Evolutionary conservation across 2,113 vertebrate species (phyloP), one percentile per base, ranked within the genome.

Genomic region (Sarotherodon lohbergeri): DNA sequence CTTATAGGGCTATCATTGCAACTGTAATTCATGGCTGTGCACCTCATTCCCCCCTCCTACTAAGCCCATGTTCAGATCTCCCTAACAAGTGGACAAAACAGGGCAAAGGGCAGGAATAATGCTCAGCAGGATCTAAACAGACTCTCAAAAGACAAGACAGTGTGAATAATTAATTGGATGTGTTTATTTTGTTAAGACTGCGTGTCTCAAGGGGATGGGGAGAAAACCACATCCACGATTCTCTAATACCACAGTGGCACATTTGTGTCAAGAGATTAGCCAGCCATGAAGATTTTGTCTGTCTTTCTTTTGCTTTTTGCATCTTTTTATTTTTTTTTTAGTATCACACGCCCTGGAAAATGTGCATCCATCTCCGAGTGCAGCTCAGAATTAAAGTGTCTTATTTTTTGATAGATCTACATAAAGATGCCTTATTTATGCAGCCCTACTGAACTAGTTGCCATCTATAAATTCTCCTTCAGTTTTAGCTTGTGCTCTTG

Each of bases 231-330:
- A 89, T 89, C 82, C 56, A 24, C 81, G 19, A 55, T 88, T 90
- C 82, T 68, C 80, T 92, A 86, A 89, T 84, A 87, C 90, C 41
- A 36, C 94, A 93, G 89, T 56, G 32, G 73, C 55, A 29, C 86
- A 89, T 94, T 87, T 88, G 84, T 94, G 92, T 94, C 90, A 93
- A 85, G 86, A 93, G 93, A 87, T 91, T 92, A 92, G 88, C 56
- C 66, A 85, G 86, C 88, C 89, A 19, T 92, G 84, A 90, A 80
- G 56, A 12, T 84, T 90, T 86, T 83, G 80, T 76, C 71, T 76
- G 71, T 78, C 43, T 78, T 50, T 78, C 46, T 34, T 50, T 32
- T 52, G 10, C 46, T 19, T 78, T 78, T 78, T 32, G 73, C 27
- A 12, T 34, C 10, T 78, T 78, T 63, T 39, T 80, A 22, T 7